phyloP scores from a whole-genome alignment of 2,888 invertebrate genomes.

The Polietes domitor region DNA sequence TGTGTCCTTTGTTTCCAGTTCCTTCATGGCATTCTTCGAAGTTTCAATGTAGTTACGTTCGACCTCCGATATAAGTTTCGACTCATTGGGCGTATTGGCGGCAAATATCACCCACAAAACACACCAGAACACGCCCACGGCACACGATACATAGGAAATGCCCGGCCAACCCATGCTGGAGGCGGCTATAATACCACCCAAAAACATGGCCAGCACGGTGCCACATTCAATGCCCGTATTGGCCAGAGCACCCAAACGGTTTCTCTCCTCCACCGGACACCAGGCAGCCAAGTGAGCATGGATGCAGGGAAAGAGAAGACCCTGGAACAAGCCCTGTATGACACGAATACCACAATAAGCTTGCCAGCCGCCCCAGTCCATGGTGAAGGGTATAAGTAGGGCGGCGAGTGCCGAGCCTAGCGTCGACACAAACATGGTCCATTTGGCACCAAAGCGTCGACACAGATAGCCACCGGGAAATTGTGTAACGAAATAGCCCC shows the following conservation, averaged over 20 bases:
- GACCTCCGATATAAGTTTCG: conserved; percentile 82
- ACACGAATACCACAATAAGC: conserved; percentile 84
- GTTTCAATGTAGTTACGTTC: conserved; percentile 84
- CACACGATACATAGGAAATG: conserved; percentile 85
- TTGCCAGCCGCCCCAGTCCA: conserved; percentile 84
- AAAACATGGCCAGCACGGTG: conserved; percentile 84
- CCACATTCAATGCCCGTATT: conserved; percentile 86
- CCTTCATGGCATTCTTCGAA: conserved; percentile 74
- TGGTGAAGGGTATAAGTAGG: conserved; percentile 85
- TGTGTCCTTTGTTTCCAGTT: conserved; percentile 34
- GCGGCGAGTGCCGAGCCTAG: conserved; percentile 85
- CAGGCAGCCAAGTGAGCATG: conserved; percentile 86
- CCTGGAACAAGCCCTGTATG: conserved; percentile 86
- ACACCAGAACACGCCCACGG: conserved; percentile 82
- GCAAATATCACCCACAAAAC: conserved; percentile 83
- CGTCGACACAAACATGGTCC: conserved; percentile 83
- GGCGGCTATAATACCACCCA: conserved; percentile 84
- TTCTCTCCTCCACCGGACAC: conserved; percentile 85
- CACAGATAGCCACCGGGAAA: conserved; percentile 87
- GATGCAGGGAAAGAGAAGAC: conserved; percentile 85
- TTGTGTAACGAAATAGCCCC: conserved; percentile 87
- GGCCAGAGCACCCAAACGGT: conserved; percentile 83
- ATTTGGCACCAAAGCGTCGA: conserved; percentile 86
- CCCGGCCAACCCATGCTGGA: conserved; percentile 85
- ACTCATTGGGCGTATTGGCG: conserved; percentile 83